Conservation (phyloP, 2,888 invertebrate genomes). For the Vannuccia rotundouncinata region DNA sequence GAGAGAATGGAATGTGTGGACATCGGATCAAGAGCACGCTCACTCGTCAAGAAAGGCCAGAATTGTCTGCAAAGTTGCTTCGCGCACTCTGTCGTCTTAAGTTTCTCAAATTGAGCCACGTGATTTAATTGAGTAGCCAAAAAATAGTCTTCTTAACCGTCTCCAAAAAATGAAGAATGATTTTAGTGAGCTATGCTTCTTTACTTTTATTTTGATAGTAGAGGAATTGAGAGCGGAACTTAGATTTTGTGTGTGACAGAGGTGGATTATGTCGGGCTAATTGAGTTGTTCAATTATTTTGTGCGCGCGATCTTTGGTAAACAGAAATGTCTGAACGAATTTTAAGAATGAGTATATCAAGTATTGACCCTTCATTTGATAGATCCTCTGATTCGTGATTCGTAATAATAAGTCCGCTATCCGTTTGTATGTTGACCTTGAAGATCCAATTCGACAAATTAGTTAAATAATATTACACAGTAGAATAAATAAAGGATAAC, state of each 20-base stretch:
- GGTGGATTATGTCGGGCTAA: neutral
- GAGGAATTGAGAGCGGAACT: neutral
- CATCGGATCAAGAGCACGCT: neutral
- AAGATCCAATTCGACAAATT: too few relatives aligned
- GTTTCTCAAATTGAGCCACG: neutral
- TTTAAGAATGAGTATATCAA: too few relatives aligned
- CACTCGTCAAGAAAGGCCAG: neutral
- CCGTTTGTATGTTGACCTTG: too few relatives aligned
- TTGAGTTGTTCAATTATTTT: neutral
- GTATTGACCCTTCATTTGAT: too few relatives aligned
- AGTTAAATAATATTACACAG: too few relatives aligned
- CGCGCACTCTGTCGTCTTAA: neutral
- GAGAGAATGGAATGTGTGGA: neutral
- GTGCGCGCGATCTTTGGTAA: neutral
- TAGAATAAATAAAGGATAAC: too few relatives aligned
- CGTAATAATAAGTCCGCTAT: too few relatives aligned
- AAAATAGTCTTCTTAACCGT: neutral
- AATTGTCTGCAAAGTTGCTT: neutral
- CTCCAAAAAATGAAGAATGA: neutral
- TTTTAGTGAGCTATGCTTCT: neutral
- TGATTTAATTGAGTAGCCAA: neutral
- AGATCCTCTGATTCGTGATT: too few relatives aligned
- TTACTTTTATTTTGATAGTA: neutral
- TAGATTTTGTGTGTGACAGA: neutral
- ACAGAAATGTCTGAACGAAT: neutral